These are phyloP conservation scores for Craterocephalus amniculus DNA, from an alignment of 2,797 vertebrate species.

Conservation along the genomic window DNA sequence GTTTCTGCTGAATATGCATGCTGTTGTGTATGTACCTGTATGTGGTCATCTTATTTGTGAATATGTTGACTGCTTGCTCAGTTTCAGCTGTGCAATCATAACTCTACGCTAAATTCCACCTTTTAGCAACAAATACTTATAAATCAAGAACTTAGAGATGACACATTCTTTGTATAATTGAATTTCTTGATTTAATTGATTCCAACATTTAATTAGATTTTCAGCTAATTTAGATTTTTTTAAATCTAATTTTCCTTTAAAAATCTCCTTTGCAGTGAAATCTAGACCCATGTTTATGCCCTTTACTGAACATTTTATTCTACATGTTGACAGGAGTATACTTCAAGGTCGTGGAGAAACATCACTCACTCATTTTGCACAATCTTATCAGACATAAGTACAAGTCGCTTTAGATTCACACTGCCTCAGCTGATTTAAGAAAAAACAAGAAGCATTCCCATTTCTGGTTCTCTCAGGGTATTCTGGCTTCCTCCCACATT, in stretches of 20 bases:
- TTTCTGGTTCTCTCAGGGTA: too few relatives aligned
- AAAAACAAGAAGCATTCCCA: too few relatives aligned
- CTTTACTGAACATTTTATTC: not conserved
- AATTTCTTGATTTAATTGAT: not conserved
- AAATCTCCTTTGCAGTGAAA: not conserved
- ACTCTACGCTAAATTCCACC: not conserved
- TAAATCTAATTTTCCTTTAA: not conserved
- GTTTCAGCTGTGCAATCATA: not conserved
- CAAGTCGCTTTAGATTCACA: too few relatives aligned
- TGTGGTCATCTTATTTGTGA: constrained; percentile 8
- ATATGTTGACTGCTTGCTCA: constrained; percentile 12
- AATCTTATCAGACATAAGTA: not conserved
- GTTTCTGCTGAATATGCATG: constrained; percentile 54
- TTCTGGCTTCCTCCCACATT: too few relatives aligned
- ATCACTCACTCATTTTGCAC: not conserved
- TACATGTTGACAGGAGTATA: constrained; percentile 6
- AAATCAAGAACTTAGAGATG: not conserved
- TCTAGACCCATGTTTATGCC: not conserved
- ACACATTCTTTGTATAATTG: not conserved
- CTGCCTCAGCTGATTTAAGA: too few relatives aligned
- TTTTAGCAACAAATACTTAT: not conserved
- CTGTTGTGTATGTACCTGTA: constrained; percentile 17
- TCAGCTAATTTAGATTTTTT: not conserved
- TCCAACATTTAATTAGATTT: not conserved
- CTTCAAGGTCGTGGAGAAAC: not conserved